phyloP scores from a whole-genome alignment of 2,113 vertebrate genomes.

The Thryonomys swinderianus region DNA sequence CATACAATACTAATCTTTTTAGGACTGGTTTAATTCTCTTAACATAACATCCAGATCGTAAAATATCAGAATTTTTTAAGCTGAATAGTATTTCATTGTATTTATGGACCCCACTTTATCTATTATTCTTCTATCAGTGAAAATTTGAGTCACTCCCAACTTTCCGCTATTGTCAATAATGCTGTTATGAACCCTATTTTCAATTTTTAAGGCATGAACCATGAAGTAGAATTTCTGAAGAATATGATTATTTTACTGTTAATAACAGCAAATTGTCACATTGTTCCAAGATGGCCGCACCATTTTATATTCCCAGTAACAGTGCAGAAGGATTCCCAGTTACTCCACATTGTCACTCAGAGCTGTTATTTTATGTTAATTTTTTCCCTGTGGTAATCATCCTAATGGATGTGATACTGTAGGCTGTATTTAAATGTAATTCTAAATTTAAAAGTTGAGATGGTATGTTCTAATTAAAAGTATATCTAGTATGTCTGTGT shows the following conservation, averaged over 20 bases:
- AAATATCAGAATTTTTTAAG: not conserved
- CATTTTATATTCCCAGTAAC: not conserved
- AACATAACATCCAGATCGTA: not conserved
- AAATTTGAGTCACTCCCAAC: not conserved
- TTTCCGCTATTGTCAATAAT: not conserved
- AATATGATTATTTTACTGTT: not conserved
- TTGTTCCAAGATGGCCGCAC: not conserved
- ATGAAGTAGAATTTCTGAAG: constrained; percentile 14
- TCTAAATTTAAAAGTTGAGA: not conserved
- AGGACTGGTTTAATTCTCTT: not conserved
- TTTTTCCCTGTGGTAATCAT: not conserved
- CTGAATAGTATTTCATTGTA: not conserved
- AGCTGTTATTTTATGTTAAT: not conserved
- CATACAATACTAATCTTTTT: not conserved
- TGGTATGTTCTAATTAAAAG: not conserved
- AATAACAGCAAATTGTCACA: not conserved
- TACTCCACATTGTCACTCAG: not conserved
- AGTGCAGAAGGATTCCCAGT: not conserved
- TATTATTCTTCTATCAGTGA: not conserved
- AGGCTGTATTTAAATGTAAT: constrained; percentile 2
- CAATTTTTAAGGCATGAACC: not conserved
- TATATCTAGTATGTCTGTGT: not conserved
- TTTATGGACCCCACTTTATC: not conserved
- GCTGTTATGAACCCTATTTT: not conserved
- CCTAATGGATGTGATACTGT: not conserved